A percentile compares a stretch with the other conserved stretches of the same genome.
Evolutionary conservation across 2,113 vertebrate species (phyloP).

Genomic region (Arizona elegans): DNA sequence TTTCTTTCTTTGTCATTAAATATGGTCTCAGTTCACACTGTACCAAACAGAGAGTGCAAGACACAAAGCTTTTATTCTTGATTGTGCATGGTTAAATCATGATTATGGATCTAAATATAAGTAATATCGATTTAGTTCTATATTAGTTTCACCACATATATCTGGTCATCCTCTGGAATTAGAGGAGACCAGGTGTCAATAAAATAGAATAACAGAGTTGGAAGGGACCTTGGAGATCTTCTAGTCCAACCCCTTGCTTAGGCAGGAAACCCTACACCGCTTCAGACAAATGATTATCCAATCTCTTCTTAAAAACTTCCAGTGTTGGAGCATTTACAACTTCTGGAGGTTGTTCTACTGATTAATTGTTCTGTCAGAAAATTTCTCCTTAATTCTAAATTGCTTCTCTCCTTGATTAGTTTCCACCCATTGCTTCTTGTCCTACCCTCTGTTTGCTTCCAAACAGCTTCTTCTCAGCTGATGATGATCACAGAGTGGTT

Average conservation of each 20-base stretch:
- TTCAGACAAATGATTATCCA: too few species aligned
- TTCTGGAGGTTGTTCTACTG: too few species aligned
- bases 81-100: background rate
- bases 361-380: too few species aligned
- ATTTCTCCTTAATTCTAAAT: too few species aligned
- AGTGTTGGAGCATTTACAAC: too few species aligned
- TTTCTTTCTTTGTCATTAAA: background rate
- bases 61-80: background rate
- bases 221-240: too few species aligned
- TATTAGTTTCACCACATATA: background rate
- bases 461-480: background rate
- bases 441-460: background rate
- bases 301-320: too few species aligned
- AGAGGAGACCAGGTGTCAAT: background rate
- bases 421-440: too few species aligned
- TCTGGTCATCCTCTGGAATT: background rate
- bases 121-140: background rate
- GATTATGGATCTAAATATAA: background rate
- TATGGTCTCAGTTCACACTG: background rate
- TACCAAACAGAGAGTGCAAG: background rate
- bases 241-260: too few species aligned
- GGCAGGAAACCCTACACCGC: too few species aligned
- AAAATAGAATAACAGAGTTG: too few species aligned
- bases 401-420: too few species aligned
- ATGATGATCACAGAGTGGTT: background rate